Evolutionary conservation across 2,797 vertebrate species (phyloP), one percentile per base, ranked within the genome.

Genomic region (Crotalus adamanteus): DNA sequence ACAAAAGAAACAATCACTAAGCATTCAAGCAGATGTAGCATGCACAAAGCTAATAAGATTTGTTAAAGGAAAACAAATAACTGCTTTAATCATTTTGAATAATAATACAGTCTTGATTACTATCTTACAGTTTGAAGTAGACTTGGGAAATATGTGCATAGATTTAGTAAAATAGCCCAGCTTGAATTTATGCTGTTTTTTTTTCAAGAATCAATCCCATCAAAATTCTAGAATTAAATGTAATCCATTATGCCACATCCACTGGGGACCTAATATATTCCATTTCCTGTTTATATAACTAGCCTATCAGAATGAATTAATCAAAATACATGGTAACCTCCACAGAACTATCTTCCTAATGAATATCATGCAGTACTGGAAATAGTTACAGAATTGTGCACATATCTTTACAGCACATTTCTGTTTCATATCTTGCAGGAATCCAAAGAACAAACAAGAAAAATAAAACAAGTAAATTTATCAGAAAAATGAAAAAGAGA

Each of bases 141-240:
- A 94, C 28, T 83, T 91, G 94, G 61, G 93, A 83, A 42, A 94
- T 89, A 89, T 59, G 51, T 88, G 73, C 92, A 93, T 51, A 92
- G 93, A 16, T 69, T 95, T 96, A 94, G 95, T 95, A 96, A 95
- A 96, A 91, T 86, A 86, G 91, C 94, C 92, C 95, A 96, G 95
- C 94, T 94, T 92, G 63, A 94, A 91, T 86, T 63, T 83, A 86
- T 90, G 91, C 95, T 95, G 96, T 87, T 94, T 90, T 95, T 95
- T 95, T 96, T 93, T 94, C 90, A 94, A 96, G 95, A 87, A 92
- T 78, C 92, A 92, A 86, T 95, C 94, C 95, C 94, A 94, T 1
- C 31, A 92, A 91, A 96, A 95, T 95, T 95, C 92, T 86, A 94
- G 92, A 92, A 94, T 95, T 96, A 95, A 95, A 95, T 12, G 1